Conservation (phyloP, 2,797 vertebrate species). For the Epinephelus awoara region DNA sequence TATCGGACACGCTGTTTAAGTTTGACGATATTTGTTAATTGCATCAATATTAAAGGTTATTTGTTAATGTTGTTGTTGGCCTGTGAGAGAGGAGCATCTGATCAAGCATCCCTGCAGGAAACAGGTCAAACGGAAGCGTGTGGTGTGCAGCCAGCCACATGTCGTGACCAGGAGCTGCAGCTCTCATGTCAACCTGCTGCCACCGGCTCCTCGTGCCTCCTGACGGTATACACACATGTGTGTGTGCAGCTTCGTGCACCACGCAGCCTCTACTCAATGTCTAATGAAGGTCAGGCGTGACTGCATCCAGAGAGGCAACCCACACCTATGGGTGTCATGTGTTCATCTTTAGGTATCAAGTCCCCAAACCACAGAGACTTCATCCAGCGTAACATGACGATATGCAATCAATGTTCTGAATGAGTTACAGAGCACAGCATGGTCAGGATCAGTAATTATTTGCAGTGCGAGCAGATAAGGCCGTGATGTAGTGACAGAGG, state of each 20-base stretch:
- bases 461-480: neutral
- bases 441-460: neutral
- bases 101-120: neutral
- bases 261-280: slow-evolving; percentile 11
- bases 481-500: slow-evolving; percentile 8
- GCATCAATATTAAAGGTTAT: rapidly evolving
- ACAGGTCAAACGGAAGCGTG: neutral
- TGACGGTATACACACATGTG: neutral
- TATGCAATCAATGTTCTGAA: neutral
- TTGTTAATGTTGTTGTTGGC: too few relatives aligned
- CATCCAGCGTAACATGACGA: too few relatives aligned
- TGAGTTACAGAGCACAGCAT: neutral
- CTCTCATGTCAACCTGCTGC: neutral
- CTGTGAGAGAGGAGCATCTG: too few relatives aligned
- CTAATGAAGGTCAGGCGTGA: slow-evolving; percentile 63
- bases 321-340: neutral
- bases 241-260: neutral
- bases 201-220: neutral
- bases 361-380: too few relatives aligned
- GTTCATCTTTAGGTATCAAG: too few relatives aligned
- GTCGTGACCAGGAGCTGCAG: slow-evolving; percentile 46
- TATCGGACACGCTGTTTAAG: neutral
- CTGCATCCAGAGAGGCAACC: neutral
- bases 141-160: neutral
- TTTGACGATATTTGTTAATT: neutral